Percentiles rank a stretch among this genome's conserved stretches.
Evolutionary conservation across 2,888 invertebrate species (phyloP).

Genomic region (Gryllus longicercus): DNA sequence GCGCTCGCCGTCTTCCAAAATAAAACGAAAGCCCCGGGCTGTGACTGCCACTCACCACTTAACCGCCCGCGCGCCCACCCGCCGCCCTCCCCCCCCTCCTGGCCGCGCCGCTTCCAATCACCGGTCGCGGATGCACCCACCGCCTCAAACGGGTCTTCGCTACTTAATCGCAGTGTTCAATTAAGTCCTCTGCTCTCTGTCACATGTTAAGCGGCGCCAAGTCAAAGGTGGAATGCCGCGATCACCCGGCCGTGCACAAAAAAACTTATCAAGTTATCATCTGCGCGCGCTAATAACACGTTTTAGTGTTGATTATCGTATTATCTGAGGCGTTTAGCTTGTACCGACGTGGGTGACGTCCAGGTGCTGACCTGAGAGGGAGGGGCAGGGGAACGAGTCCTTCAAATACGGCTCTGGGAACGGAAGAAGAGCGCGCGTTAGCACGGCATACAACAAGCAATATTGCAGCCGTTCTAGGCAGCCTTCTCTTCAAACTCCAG

Average conservation of each 20-base stretch:
- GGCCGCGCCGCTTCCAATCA: too few relatives aligned
- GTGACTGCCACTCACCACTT: too few relatives aligned
- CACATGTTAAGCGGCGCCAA: background rate
- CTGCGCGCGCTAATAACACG: background rate
- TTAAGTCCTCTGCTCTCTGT: constrained; percentile 6
- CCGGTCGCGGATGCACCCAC: background rate
- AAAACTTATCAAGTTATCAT: constrained; percentile 7
- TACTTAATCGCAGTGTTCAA: background rate
- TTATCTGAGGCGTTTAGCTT: constrained; percentile 4
- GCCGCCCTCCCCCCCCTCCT: too few relatives aligned
- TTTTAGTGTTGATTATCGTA: background rate
- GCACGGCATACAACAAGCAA: too few relatives aligned
- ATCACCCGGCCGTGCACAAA: background rate
- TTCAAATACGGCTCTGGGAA: background rate
- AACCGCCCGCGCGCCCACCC: too few relatives aligned
- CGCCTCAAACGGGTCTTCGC: background rate
- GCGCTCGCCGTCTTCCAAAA: too few relatives aligned
- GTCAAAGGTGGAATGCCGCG: background rate
- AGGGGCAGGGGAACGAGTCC: background rate
- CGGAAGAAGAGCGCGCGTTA: too few relatives aligned
- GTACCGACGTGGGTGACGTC: background rate
- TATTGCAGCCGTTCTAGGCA: too few relatives aligned
- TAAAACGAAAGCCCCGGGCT: too few relatives aligned
- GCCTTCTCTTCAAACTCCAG: too few relatives aligned
- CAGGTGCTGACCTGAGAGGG: background rate